A percentile compares a stretch with the other conserved stretches of the same genome.
phyloP scores from a whole-genome alignment of 1,140 invertebrate genomes.

The Zophobas atratus region DNA sequence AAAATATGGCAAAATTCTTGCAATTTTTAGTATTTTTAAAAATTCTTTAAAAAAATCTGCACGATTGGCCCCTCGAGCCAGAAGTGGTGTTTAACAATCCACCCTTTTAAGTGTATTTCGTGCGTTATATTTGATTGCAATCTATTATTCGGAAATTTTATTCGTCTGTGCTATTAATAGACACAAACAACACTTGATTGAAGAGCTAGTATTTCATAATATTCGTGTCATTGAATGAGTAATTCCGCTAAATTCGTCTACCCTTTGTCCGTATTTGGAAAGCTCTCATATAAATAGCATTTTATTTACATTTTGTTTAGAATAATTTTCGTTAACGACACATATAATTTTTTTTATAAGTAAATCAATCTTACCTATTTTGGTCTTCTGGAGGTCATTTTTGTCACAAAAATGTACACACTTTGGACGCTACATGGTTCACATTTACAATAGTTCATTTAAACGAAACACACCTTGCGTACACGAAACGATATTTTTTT shows the following conservation, averaged over 20 bases:
- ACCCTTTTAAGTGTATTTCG: too few species aligned
- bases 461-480: not conserved
- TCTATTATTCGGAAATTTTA: not conserved
- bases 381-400: constrained; percentile 21
- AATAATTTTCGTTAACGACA: not conserved
- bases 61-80: too few species aligned
- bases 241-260: not conserved
- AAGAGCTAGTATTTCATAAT: not conserved
- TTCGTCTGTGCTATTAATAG: constrained; percentile 10
- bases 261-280: constrained; percentile 8
- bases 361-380: constrained; percentile 16
- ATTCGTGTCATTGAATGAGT: not conserved
- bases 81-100: too few species aligned
- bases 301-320: constrained; percentile 3
- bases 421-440: not conserved
- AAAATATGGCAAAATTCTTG: too few species aligned
- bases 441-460: not conserved
- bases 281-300: not conserved
- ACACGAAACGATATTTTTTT: not conserved
- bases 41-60: too few species aligned
- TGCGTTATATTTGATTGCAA: too few species aligned
- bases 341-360: not conserved
- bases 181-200: constrained; percentile 15
- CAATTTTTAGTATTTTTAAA: too few species aligned
- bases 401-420: constrained; percentile 3